phyloP scores from a whole-genome alignment of 2,113 vertebrate species.

The Diadophis punctatus region DNA sequence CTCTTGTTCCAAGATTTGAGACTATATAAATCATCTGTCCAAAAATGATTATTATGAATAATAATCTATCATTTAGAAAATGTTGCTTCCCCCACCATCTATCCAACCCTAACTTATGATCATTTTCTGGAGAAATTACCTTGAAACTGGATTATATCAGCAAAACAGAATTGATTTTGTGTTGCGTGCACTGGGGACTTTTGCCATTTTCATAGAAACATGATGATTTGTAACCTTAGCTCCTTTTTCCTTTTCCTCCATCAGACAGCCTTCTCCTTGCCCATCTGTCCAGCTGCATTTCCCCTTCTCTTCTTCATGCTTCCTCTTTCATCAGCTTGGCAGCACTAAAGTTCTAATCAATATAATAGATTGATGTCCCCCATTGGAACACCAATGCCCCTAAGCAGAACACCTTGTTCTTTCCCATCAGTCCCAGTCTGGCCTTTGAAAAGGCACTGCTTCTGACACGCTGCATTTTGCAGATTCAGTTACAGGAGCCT shows the following conservation, averaged over 20 bases:
- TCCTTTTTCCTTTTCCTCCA: background rate
- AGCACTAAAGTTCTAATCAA: constrained; percentile 17
- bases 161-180: constrained; percentile 9
- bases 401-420: constrained; percentile 13
- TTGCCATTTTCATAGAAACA: constrained; percentile 11
- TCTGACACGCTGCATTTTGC: background rate
- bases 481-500: background rate
- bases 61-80: background rate
- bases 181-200: background rate
- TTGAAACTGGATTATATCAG: constrained; percentile 10
- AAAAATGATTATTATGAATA: background rate
- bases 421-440: background rate
- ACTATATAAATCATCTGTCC: background rate
- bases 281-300: constrained; percentile 19
- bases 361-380: constrained; percentile 16
- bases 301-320: constrained; percentile 8
- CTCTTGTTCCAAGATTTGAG: background rate
- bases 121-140: constrained; percentile 9
- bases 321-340: constrained; percentile 3
- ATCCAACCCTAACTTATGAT: background rate
- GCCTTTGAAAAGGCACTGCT: constrained; percentile 1
- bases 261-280: background rate
- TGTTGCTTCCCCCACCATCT: background rate
- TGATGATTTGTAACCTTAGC: constrained; percentile 5
- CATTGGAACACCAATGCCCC: constrained; percentile 8